Evolutionary conservation across 2,888 invertebrate species (phyloP).

Genomic region (Eupithecia pulchellata): DNA sequence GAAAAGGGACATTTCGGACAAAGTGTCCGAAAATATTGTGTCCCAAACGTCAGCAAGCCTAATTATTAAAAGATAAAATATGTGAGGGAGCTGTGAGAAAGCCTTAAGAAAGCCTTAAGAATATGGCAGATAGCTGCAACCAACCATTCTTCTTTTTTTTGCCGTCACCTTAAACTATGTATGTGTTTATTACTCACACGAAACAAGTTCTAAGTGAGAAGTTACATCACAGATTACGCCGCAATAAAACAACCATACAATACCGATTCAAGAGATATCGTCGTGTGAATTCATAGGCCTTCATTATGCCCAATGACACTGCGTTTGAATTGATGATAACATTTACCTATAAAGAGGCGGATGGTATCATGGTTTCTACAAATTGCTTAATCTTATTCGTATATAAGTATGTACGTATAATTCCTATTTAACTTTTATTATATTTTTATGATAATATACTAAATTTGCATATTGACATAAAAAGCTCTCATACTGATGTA

Average conservation of each 20-base stretch:
- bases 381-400: conserved; percentile 13
- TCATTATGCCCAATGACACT: conserved; percentile 37
- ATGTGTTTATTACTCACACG: not conserved
- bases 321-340: conserved; percentile 18
- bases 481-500: not conserved
- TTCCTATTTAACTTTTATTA: not conserved
- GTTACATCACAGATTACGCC: conserved; percentile 13
- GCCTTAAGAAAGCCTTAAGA: no score
- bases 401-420: not conserved
- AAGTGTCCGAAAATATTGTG: no score
- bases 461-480: not conserved
- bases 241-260: conserved; percentile 34
- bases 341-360: conserved; percentile 17
- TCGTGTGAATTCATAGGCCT: conserved; percentile 43
- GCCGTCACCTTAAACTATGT: no score
- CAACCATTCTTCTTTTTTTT: no score
- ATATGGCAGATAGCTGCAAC: not conserved
- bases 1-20: no score
- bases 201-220: not conserved
- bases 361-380: conserved; percentile 17
- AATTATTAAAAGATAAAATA: no score
- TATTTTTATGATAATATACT: not conserved
- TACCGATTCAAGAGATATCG: conserved; percentile 43
- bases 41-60: no score
- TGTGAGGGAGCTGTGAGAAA: no score